phyloP scores from a whole-genome alignment of 2,888 invertebrate species.

The Hemithea aestivaria region DNA sequence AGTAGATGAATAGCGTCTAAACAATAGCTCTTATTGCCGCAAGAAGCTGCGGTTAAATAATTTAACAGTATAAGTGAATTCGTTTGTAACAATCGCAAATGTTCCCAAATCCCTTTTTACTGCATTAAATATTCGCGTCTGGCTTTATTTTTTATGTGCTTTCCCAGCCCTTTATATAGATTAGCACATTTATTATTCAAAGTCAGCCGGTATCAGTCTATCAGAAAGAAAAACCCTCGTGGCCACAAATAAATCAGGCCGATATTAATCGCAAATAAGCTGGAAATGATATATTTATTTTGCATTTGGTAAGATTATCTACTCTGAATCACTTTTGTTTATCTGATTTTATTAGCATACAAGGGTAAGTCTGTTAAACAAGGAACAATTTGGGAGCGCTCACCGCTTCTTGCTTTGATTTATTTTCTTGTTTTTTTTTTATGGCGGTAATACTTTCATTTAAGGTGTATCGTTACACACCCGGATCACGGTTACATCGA shows the following conservation, averaged over 20 bases:
- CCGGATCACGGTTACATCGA: too few relatives aligned
- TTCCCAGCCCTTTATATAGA: constrained; percentile 40
- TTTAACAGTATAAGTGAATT: constrained; percentile 50
- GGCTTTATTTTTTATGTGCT: constrained; percentile 43
- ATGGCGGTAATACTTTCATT: too few relatives aligned
- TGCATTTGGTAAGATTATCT: constrained; percentile 13
- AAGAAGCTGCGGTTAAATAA: constrained; percentile 34
- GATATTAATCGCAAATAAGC: constrained; percentile 27
- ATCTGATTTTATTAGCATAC: constrained; percentile 2
- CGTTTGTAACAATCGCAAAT: constrained; percentile 41
- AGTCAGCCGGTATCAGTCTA: constrained; percentile 28
- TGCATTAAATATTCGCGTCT: constrained; percentile 51
- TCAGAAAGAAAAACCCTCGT: constrained; percentile 25
- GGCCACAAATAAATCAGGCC: constrained; percentile 27
- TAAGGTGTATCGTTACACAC: too few relatives aligned
- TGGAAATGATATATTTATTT: constrained; percentile 20
- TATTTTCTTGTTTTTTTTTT: too few relatives aligned
- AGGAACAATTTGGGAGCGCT: too few relatives aligned
- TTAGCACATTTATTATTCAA: constrained; percentile 43
- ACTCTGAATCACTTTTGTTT: constrained; percentile 3
- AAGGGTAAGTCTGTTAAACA: not conserved
- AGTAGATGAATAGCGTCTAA: constrained; percentile 8
- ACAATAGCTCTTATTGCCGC: constrained; percentile 17
- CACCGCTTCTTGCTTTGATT: too few relatives aligned
- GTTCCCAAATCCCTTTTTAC: constrained; percentile 45